Conservation (phyloP, 2,888 invertebrate species). For the Volucella inflata region DNA sequence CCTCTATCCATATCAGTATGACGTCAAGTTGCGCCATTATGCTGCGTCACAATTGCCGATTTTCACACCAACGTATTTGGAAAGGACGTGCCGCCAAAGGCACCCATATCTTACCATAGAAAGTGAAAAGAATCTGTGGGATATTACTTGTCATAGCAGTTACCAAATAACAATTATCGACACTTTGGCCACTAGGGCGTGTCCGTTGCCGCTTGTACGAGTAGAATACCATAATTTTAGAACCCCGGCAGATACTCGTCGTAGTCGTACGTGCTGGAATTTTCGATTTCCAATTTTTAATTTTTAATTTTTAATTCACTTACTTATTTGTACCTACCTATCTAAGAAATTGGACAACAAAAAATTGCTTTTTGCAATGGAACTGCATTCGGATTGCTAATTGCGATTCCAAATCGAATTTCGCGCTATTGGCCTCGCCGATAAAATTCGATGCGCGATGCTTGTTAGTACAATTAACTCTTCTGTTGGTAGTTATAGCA, state of each 20-base stretch:
- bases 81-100: slow-evolving; percentile 25
- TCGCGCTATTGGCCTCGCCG: slow-evolving; percentile 55
- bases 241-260: slow-evolving; percentile 22
- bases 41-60: slow-evolving; percentile 49
- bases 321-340: slow-evolving; percentile 46
- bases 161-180: slow-evolving; percentile 17
- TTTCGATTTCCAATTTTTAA: slow-evolving; percentile 2
- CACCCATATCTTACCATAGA: slow-evolving; percentile 27
- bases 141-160: slow-evolving; percentile 7
- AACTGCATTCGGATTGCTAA: slow-evolving; percentile 68
- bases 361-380: slow-evolving; percentile 46
- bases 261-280: slow-evolving; percentile 65
- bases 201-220: slow-evolving; percentile 31
- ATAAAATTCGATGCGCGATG: slow-evolving; percentile 42
- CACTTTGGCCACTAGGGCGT: slow-evolving; percentile 58
- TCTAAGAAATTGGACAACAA: slow-evolving; percentile 18
- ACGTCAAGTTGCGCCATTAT: slow-evolving; percentile 35
- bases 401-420: slow-evolving; percentile 71
- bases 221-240: slow-evolving; percentile 32
- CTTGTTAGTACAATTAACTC: slow-evolving; percentile 68
- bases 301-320: slow-evolving; percentile 25
- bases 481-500: slow-evolving; percentile 40
- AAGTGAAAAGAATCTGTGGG: slow-evolving; percentile 52
- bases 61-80: slow-evolving; percentile 4
- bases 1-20: slow-evolving; percentile 7